These are phyloP conservation scores for Zeuzera pyrina DNA, from an alignment of 2,888 invertebrate species.

Conservation along the genomic window DNA sequence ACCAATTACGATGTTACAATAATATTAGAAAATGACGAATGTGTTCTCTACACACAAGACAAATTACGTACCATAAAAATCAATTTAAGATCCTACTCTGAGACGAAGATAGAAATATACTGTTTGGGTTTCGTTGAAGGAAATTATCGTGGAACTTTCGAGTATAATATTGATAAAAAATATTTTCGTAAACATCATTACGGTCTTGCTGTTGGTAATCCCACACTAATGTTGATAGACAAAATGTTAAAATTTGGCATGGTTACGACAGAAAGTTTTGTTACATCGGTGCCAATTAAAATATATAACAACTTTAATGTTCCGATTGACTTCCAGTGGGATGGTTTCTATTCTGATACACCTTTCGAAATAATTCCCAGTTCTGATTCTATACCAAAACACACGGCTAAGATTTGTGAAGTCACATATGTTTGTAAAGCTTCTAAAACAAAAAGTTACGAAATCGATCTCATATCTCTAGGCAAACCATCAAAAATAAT, in stretches of 20 bases:
- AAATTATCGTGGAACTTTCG: slow-evolving; percentile 31
- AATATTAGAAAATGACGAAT: slow-evolving; percentile 28
- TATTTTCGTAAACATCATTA: slow-evolving; percentile 43
- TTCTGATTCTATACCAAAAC: slow-evolving; percentile 37
- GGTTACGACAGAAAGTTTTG: slow-evolving; percentile 49
- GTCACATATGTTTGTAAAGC: slow-evolving; percentile 40
- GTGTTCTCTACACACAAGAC: slow-evolving; percentile 36
- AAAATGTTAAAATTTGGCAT: slow-evolving; percentile 57
- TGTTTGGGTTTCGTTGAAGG: slow-evolving; percentile 39
- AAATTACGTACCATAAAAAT: slow-evolving; percentile 24
- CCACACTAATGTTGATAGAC: slow-evolving; percentile 38
- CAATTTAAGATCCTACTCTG: slow-evolving; percentile 31
- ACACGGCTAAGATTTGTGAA: slow-evolving; percentile 47
- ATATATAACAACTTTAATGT: slow-evolving; percentile 51
- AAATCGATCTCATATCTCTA: slow-evolving; percentile 39
- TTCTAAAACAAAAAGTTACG: slow-evolving; percentile 51
- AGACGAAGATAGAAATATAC: slow-evolving; percentile 30
- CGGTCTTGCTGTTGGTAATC: slow-evolving; percentile 35
- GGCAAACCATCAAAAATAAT: slow-evolving; percentile 23
- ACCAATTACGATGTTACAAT: slow-evolving; percentile 36
- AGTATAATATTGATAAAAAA: slow-evolving; percentile 42
- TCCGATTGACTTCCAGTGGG: slow-evolving; percentile 42
- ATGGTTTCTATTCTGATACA: slow-evolving; percentile 33
- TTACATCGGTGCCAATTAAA: slow-evolving; percentile 47
- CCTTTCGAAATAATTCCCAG: slow-evolving; percentile 53